Percentiles rank a stretch among this genome's conserved stretches.
phyloP scores from a whole-genome alignment of 1,140 invertebrate genomes.

The Heliconius himera region DNA sequence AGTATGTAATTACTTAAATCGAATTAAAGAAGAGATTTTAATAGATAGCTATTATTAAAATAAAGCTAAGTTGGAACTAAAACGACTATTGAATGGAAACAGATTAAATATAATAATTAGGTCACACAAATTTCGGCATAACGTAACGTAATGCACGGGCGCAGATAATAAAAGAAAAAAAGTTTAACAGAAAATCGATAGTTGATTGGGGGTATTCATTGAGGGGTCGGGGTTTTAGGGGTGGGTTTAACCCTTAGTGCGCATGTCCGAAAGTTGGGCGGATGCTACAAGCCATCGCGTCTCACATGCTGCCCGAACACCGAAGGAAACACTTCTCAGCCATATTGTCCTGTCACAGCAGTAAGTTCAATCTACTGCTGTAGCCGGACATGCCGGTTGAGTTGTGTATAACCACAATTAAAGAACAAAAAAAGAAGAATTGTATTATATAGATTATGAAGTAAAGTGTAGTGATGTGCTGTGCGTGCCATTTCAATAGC shows the following conservation, averaged over 20 bases:
- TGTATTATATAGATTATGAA: slow-evolving; percentile 5
- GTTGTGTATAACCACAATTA: slow-evolving; percentile 45
- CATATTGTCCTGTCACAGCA: slow-evolving; percentile 98
- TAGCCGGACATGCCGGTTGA: slow-evolving; percentile 90
- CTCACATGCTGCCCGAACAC: slow-evolving; percentile 67
- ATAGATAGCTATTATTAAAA: neutral
- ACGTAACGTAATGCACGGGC: slow-evolving; percentile 30
- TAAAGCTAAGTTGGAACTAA: neutral
- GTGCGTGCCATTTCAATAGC: slow-evolving; percentile 31
- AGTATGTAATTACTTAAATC: neutral
- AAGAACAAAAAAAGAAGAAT: neutral
- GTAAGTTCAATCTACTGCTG: slow-evolving; percentile 92
- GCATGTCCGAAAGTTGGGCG: slow-evolving; percentile 47
- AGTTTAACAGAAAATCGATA: slow-evolving; percentile 68
- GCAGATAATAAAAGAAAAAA: slow-evolving; percentile 44
- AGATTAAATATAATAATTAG: slow-evolving; percentile 8
- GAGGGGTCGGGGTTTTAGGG: slow-evolving; percentile 49
- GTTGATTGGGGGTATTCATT: slow-evolving; percentile 77
- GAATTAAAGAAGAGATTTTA: neutral
- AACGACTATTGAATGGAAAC: neutral
- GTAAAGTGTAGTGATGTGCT: slow-evolving; percentile 27
- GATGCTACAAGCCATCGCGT: slow-evolving; percentile 60
- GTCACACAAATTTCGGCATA: slow-evolving; percentile 9
- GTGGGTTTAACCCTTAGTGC: slow-evolving; percentile 29
- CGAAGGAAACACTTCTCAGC: slow-evolving; percentile 80